Base-by-base conservation (phyloP, 2,797 vertebrate species). In the Cichlasoma orientale region DNA sequence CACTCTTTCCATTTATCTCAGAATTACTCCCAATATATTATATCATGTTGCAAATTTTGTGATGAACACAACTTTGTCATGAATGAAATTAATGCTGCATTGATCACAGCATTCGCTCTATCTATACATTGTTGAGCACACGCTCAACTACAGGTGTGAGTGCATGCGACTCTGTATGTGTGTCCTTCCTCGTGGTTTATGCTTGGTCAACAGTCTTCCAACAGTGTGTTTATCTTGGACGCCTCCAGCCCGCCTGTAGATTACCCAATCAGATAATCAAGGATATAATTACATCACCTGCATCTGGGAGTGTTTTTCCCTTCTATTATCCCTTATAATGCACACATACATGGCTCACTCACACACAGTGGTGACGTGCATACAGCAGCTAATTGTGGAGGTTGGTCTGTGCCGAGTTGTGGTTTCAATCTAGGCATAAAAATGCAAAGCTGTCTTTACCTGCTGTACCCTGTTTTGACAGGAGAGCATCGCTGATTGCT, bases 251-350 rank as follows among this genome's bases (percentile, higher is more conserved):
- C 54, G 85, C 74, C 83, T 90, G 87, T 87, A 90, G 89, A 93
- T 95, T 92, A 93, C 88, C 86, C 90, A 90, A 93, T 94, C 88
- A 90, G 88, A 92, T 93, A 91, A 94, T 94, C 87, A 88, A 89
- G 80, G 85, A 83, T 83, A 87, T 90, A 92, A 92, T 92, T 92
- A 88, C 88, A 93, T 93, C 91, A 86, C 82, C 89, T 92, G 87
- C 91, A 92, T 93, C 92, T 94, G 92, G 88, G 89, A 93, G 90
- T 92, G 87, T 92, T 94, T 93, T 92, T 90, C 77, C 85, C 84
- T 84, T 89, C 90, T 90, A 91, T 90, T 90, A 89, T 90, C 88
- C 82, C 78, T 88, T 81, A 88, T 90, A 91, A 86, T 77, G 71
- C 78, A 88, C 83, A 78, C 75, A 82, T 71, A 81, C 80, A 77